Percentiles rank a stretch among this genome's conserved stretches.
phyloP scores from a whole-genome alignment of 2,888 invertebrate species.

The Eremobia ochroleuca region DNA sequence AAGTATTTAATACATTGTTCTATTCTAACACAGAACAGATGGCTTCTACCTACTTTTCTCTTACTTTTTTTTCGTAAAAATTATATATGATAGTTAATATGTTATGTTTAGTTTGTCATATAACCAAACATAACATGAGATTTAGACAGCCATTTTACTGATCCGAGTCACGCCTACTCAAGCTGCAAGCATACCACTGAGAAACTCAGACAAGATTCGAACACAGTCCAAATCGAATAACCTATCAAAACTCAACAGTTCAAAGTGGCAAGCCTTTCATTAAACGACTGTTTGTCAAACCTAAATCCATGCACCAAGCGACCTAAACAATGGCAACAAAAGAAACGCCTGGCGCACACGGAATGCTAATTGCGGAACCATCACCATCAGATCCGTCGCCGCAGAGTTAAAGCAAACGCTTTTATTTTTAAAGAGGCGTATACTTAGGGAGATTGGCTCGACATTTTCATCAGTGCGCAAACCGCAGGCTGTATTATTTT shows the following conservation, averaged over 20 bases:
- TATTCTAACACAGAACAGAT: neutral
- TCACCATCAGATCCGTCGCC: conserved; percentile 79
- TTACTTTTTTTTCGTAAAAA: too few species aligned
- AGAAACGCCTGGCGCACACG: conserved; percentile 73
- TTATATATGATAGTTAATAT: too few species aligned
- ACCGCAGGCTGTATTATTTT: conserved; percentile 88
- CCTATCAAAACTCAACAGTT: neutral
- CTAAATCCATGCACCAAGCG: neutral
- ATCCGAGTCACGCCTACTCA: neutral
- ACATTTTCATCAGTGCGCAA: conserved; percentile 86
- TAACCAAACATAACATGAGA: too few species aligned
- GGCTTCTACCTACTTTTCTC: neutral
- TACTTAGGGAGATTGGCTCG: conserved; percentile 87
- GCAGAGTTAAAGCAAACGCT: conserved; percentile 80
- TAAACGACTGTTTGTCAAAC: neutral
- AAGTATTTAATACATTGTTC: neutral
- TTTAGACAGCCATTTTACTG: neutral
- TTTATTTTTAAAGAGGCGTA: conserved; percentile 89
- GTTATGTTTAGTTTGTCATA: neutral
- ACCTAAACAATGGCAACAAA: conserved; percentile 70
- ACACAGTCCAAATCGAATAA: neutral
- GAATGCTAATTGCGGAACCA: conserved; percentile 85
- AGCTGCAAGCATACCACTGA: neutral
- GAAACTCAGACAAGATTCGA: neutral
- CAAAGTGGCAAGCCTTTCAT: neutral